phyloP scores from a whole-genome alignment of 1,140 invertebrate species.

The Drosophila ficusphila region DNA sequence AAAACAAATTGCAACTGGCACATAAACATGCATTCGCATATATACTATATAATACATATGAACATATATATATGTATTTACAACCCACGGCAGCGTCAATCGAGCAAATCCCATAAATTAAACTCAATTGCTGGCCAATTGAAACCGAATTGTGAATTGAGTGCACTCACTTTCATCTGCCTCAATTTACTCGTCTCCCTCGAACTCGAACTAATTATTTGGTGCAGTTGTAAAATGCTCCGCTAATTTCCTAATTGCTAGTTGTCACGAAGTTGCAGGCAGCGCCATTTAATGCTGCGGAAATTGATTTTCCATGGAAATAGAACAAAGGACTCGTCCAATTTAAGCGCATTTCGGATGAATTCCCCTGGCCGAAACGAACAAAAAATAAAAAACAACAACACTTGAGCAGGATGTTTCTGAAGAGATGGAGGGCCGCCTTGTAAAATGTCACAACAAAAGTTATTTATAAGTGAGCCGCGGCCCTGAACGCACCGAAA shows the following conservation, averaged over 20 bases:
- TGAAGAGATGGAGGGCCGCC: not conserved
- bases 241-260: conserved; percentile 1
- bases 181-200: not conserved
- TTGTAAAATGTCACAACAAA: conserved; percentile 72
- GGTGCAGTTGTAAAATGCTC: not conserved
- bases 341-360: conserved; percentile 19
- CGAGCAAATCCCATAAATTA: conserved; percentile 8
- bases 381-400: not conserved
- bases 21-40: not conserved
- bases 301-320: conserved; percentile 66
- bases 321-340: conserved; percentile 42
- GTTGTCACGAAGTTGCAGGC: not conserved
- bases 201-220: not conserved
- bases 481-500: conserved; percentile 32
- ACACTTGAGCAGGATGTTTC: conserved; percentile 17
- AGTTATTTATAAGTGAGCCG: conserved; percentile 68
- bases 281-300: not conserved
- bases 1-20: conserved; percentile 10
- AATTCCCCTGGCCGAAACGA: not conserved
- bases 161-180: not conserved
- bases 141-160: not conserved
- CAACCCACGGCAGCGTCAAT: not conserved
- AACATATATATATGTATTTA: not conserved
- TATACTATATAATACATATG: not conserved
- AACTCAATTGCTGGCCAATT: conserved; percentile 16